phyloP scores from a whole-genome alignment of 2,113 vertebrate genomes.

The Pipra filicauda region DNA sequence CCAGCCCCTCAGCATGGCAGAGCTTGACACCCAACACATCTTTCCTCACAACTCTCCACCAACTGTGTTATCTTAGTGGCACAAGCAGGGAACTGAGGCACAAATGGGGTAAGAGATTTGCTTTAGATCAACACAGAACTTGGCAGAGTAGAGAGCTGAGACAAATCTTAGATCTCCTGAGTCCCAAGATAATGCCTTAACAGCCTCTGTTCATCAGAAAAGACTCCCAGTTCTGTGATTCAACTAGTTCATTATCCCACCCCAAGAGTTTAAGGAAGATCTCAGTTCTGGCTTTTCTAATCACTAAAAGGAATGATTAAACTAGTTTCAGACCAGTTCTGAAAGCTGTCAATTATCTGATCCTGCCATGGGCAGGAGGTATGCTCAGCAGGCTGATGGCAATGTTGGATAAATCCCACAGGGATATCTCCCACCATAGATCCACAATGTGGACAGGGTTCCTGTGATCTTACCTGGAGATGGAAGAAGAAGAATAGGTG shows the following conservation, averaged over 20 bases:
- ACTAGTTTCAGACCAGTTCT: background rate
- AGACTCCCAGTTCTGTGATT: constrained; percentile 26
- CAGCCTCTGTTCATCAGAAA: background rate
- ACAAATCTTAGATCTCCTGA: constrained; percentile 29
- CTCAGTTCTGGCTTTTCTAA: background rate
- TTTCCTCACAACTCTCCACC: background rate
- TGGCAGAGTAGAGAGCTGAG: background rate
- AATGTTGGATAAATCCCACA: background rate
- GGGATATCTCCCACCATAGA: background rate
- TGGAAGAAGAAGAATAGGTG: background rate
- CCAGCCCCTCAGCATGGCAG: background rate
- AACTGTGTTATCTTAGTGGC: background rate
- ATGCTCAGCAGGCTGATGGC: background rate
- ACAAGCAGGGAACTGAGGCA: background rate
- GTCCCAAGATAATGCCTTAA: background rate
- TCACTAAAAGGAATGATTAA: background rate
- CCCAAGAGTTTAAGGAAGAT: constrained; percentile 13
- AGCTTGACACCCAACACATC: background rate
- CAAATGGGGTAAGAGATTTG: constrained; percentile 1
- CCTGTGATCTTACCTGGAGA: background rate
- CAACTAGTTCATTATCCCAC: constrained; percentile 2
- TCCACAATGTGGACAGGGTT: background rate
- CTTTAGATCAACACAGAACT: constrained; percentile 36
- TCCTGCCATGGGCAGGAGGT: background rate
- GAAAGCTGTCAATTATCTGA: background rate